Conservation (phyloP, 92 coral and sea anemone genomes). For the Desmophyllum pertusum region DNA sequence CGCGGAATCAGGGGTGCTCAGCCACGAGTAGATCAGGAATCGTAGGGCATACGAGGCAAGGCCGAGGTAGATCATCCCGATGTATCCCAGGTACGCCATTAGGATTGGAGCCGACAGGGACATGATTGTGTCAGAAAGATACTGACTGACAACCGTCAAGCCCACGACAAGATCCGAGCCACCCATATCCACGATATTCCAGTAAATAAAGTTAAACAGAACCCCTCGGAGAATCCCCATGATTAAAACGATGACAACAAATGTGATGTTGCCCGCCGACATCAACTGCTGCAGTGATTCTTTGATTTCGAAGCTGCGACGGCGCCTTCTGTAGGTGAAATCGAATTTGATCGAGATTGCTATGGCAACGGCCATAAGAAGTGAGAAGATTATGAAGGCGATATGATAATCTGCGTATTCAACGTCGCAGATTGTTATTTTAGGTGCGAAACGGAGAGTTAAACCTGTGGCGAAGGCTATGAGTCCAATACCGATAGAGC, state of each 20-base stretch:
- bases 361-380: slow-evolving; percentile 74
- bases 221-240: slow-evolving; percentile 90
- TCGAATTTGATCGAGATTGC: slow-evolving; percentile 66
- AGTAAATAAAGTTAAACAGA: slow-evolving; percentile 77
- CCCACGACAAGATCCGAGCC: slow-evolving; percentile 88
- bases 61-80: slow-evolving; percentile 85
- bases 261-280: slow-evolving; percentile 48
- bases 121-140: slow-evolving; percentile 80
- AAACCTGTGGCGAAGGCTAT: slow-evolving; percentile 75
- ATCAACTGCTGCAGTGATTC: slow-evolving; percentile 65
- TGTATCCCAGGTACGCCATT: slow-evolving; percentile 76
- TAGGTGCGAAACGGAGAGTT: slow-evolving; percentile 65
- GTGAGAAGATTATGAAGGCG: slow-evolving; percentile 69
- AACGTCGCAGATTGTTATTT: slow-evolving; percentile 60
- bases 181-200: slow-evolving; percentile 83
- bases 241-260: slow-evolving; percentile 58
- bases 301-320: slow-evolving; percentile 59
- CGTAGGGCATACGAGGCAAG: slow-evolving; percentile 82
- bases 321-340: slow-evolving; percentile 67
- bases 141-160: slow-evolving; percentile 78
- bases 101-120: slow-evolving; percentile 71
- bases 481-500: slow-evolving; percentile 78
- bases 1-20: slow-evolving; percentile 77
- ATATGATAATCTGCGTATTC: slow-evolving; percentile 77
- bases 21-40: slow-evolving; percentile 86